Base-by-base conservation (phyloP, 2,113 vertebrate genomes). In the Numenius arquata region DNA sequence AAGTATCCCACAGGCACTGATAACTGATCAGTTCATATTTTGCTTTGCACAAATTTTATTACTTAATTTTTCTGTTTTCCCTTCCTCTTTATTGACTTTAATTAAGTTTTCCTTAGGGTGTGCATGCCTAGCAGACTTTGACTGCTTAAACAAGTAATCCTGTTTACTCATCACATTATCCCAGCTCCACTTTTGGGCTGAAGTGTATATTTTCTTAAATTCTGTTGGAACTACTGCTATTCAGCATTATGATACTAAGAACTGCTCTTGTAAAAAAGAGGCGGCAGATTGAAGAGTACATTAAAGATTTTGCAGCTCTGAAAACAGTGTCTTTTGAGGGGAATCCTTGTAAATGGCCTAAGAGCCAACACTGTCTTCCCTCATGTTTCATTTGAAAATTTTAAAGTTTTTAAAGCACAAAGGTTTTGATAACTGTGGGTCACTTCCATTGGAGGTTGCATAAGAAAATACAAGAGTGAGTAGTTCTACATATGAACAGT, bases 21-120 rank as follows among this genome's bases (percentile, higher is more conserved):
- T 91, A 96, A 97, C 86, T 71, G 80, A 98, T 96, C 94, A 96
- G 97, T 95, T 98, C 94, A 88, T 96, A 94, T 96, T 97, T 97
- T 96, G 83, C 96, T 96, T 97, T 93, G 85, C 86, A 95, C 75
- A 95, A 90, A 62, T 97, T 97, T 97, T 96, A 98, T 97, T 96
- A 95, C 96, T 96, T 97, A 97, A 89, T 97, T 97, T 97, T 98
- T 95, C 61, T 91, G 72, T 25, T 90, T 95, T 92, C 38, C 25
- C 29, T 93, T 97, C 72, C 43, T 93, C 74, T 97, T 98, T 94
- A 77, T 94, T 96, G 93, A 91, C n/a, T 97, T 97, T 95, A 98
- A 97, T 97, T 96, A 97, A 95, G 41, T 91, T 97, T 97, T 97
- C 92, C 93, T 88, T 63, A 85, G 94, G 52, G 83, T 93, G 94